Conservation (phyloP, 2,888 invertebrate genomes). For the Trypoxylon attenuatum region DNA sequence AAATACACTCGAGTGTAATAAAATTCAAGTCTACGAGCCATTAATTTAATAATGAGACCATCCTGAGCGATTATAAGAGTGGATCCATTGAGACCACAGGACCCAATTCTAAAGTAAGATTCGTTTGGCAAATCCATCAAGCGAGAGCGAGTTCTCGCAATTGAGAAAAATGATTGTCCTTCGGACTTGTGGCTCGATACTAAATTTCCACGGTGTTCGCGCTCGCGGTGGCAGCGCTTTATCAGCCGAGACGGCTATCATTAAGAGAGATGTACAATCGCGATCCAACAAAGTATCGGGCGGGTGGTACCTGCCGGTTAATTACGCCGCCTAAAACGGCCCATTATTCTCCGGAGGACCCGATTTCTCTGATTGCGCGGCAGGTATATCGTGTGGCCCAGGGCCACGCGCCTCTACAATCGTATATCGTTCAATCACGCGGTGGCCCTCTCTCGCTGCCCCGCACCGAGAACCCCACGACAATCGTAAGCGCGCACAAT, state of each 20-base stretch:
- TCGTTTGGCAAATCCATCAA: too few species aligned
- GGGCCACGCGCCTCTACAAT: slow-evolving; percentile 49
- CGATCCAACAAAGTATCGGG: slow-evolving; percentile 30
- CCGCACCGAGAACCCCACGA: slow-evolving; percentile 28
- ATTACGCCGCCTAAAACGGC: slow-evolving; percentile 51
- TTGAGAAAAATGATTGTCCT: too few species aligned
- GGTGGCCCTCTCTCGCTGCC: slow-evolving; percentile 16
- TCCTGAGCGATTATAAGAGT: too few species aligned
- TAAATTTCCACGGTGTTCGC: too few species aligned
- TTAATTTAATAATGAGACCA: too few species aligned
- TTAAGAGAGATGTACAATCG: slow-evolving; percentile 25
- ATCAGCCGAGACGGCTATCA: slow-evolving; percentile 8
- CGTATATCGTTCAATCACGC: slow-evolving; percentile 52
- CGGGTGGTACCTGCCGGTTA: slow-evolving; percentile 31
- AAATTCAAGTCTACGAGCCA: too few species aligned
- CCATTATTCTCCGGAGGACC: slow-evolving; percentile 43
- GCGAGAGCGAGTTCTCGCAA: too few species aligned
- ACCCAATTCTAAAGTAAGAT: too few species aligned
- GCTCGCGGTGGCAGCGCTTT: background rate
- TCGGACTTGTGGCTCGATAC: too few species aligned
- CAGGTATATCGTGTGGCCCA: slow-evolving; percentile 42
- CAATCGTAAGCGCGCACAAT: slow-evolving; percentile 44
- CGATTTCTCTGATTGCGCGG: slow-evolving; percentile 50
- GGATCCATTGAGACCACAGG: too few species aligned
- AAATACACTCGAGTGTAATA: too few species aligned